These are phyloP conservation scores for Pomacea maculata DNA, from an alignment of 1,140 invertebrate species.

Conservation along the genomic window DNA sequence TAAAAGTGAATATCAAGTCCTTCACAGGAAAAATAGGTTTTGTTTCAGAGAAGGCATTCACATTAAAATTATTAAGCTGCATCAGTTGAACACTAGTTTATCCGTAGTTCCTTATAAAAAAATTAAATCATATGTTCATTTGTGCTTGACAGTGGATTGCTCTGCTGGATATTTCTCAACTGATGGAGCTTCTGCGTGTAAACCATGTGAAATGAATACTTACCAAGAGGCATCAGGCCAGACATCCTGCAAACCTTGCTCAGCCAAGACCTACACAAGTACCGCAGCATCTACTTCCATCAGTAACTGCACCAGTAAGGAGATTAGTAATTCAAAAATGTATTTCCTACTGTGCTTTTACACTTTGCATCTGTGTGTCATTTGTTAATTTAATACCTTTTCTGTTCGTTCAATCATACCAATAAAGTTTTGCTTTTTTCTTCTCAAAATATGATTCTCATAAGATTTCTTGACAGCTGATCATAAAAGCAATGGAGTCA, in stretches of 20 bases:
- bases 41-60: too few relatives aligned
- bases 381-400: too few relatives aligned
- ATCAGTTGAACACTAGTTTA: neutral
- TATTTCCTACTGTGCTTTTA: neutral
- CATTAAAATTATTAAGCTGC: neutral
- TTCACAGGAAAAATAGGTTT: too few relatives aligned
- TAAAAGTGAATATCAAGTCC: too few relatives aligned
- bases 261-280: slow-evolving; percentile 69
- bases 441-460: too few relatives aligned
- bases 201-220: slow-evolving; percentile 6
- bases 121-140: neutral
- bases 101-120: too few relatives aligned
- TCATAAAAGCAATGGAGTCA: too few relatives aligned
- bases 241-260: slow-evolving; percentile 16
- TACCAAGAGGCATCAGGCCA: slow-evolving; percentile 24
- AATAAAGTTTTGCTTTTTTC: too few relatives aligned
- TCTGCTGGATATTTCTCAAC: neutral
- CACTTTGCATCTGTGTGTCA: too few relatives aligned
- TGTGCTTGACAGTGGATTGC: neutral
- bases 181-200: slow-evolving; percentile 1
- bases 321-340: neutral
- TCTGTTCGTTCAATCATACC: too few relatives aligned
- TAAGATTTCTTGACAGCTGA: too few relatives aligned
- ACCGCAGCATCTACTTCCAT: neutral
- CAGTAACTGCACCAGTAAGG: slow-evolving; percentile 10